Evolutionary conservation across 2,888 invertebrate genomes (phyloP).

Genomic region (Heliconius ethilla): DNA sequence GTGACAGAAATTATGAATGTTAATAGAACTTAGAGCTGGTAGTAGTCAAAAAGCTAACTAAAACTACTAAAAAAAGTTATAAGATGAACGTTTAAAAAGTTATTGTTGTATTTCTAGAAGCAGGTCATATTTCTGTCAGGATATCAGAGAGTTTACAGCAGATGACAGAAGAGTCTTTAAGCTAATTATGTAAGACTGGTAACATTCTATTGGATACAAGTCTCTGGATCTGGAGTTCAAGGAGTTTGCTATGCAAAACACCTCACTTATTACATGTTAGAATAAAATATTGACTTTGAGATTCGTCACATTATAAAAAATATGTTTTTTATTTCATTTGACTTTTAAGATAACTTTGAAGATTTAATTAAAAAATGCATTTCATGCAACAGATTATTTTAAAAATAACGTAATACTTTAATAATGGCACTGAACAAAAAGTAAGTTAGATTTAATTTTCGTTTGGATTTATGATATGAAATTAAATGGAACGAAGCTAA

Average conservation of each 20-base stretch:
- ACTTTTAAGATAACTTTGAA: constrained; percentile 56
- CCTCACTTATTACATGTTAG: constrained; percentile 52
- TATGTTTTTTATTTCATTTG: constrained; percentile 54
- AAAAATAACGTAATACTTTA: constrained; percentile 78
- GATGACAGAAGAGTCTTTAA: constrained; percentile 29
- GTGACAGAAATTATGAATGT: constrained; percentile 44
- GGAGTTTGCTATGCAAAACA: constrained; percentile 74
- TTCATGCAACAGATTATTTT: constrained; percentile 78
- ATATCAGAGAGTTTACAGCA: constrained; percentile 35
- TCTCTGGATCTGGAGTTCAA: constrained; percentile 51
- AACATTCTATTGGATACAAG: constrained; percentile 61
- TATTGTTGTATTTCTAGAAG: not conserved
- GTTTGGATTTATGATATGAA: constrained; percentile 57
- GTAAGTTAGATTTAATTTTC: constrained; percentile 62
- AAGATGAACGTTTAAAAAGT: not conserved
- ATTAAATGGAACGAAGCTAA: constrained; percentile 46
- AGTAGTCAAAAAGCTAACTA: not conserved
- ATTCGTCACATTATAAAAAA: constrained; percentile 68
- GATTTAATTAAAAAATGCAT: constrained; percentile 69
- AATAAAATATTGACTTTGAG: constrained; percentile 57
- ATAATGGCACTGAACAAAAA: constrained; percentile 78
- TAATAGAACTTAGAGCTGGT: not conserved
- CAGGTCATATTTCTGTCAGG: constrained; percentile 34
- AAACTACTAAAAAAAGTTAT: too few species aligned
- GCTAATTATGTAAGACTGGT: constrained; percentile 47